Evolutionary conservation across 2,797 vertebrate species (phyloP).

Genomic region (Gallirallus australis): DNA sequence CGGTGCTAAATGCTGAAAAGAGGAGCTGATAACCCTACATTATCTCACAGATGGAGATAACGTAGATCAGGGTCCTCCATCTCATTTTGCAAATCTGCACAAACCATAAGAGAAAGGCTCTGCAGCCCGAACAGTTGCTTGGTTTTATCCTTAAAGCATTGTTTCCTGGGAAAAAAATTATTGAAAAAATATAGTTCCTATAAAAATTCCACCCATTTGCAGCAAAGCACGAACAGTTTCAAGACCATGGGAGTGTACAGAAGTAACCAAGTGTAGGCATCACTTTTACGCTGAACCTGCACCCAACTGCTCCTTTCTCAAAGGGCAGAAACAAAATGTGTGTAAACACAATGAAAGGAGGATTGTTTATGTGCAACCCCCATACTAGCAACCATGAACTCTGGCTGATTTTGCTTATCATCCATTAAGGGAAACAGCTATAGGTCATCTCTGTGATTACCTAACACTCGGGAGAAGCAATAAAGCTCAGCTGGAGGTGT

Average conservation of each 20-base stretch:
- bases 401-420: constrained; percentile 64
- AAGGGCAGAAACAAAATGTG: background rate
- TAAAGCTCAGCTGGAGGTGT: constrained; percentile 66
- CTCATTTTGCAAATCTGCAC: background rate
- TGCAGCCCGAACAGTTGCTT: background rate
- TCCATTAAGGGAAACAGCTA: constrained; percentile 54
- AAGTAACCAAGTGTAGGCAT: background rate
- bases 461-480: constrained; percentile 53
- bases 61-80: background rate
- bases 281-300: background rate
- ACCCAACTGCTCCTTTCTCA: background rate
- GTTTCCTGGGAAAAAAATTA: background rate
- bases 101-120: background rate
- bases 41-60: background rate
- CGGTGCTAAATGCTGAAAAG: background rate
- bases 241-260: background rate
- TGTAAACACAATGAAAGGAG: constrained; percentile 17
- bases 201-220: background rate
- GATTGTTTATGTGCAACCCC: constrained; percentile 50
- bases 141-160: background rate
- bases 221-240: background rate
- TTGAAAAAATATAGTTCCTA: background rate
- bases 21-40: background rate
- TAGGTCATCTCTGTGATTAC: constrained; percentile 66
- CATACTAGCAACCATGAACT: constrained; percentile 33